phyloP scores from a whole-genome alignment of 2,113 vertebrate genomes.

The Corydoras sp. region DNA sequence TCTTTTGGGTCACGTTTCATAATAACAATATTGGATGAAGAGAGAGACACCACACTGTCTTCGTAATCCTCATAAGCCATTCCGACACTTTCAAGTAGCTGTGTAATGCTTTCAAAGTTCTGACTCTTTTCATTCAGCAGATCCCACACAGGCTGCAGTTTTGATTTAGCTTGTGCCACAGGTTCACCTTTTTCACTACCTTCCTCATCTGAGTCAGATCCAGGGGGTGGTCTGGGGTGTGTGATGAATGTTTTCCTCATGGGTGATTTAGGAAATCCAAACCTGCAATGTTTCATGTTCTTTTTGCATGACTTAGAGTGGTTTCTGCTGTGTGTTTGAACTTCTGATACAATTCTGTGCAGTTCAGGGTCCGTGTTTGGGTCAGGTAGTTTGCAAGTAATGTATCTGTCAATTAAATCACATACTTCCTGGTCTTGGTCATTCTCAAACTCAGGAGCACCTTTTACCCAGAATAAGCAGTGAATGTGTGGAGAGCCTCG shows the following conservation, averaged over 20 bases:
- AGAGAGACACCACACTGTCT: background rate
- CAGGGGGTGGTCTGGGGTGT: background rate
- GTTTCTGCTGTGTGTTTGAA: constrained; percentile 25
- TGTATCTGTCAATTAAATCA: constrained; percentile 17
- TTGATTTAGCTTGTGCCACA: background rate
- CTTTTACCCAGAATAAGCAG: constrained; percentile 19
- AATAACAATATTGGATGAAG: constrained; percentile 4
- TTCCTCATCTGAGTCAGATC: background rate
- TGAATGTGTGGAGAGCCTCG: constrained; percentile 34
- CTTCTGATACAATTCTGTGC: constrained; percentile 26
- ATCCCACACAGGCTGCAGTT: constrained; percentile 8
- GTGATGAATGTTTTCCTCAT: constrained; percentile 10
- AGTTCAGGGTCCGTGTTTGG: constrained; percentile 23
- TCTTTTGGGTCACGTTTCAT: constrained; percentile 28
- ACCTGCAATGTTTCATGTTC: constrained; percentile 4
- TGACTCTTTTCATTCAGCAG: constrained; percentile 1
- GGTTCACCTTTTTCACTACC: background rate
- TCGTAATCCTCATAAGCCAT: constrained; percentile 5
- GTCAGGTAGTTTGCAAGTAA: constrained; percentile 19
- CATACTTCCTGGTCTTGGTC: constrained; percentile 6
- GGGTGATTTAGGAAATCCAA: constrained; percentile 34
- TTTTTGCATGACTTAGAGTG: constrained; percentile 22
- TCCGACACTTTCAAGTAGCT: constrained; percentile 14
- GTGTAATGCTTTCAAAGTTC: background rate
- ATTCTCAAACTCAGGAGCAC: constrained; percentile 17